Conservation (phyloP, 2,888 invertebrate genomes). For the Villa cingulata region DNA sequence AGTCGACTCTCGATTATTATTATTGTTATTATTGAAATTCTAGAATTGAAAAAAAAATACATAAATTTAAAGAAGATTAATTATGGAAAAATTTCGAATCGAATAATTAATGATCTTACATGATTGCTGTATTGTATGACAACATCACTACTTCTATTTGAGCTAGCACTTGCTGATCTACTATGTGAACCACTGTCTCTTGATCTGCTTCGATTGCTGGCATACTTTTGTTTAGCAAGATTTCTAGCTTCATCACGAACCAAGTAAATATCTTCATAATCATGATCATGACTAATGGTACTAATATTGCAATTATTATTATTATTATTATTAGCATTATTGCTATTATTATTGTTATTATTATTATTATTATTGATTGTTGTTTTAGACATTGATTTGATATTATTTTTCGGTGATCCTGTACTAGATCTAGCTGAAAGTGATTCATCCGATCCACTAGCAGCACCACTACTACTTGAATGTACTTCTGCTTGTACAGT, state of each 20-base stretch:
- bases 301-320: slow-evolving; percentile 7
- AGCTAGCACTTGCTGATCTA: slow-evolving; percentile 50
- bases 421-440: slow-evolving; percentile 42
- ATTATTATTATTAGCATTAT: slow-evolving; percentile 13
- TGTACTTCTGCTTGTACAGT: slow-evolving; percentile 78
- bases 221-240: slow-evolving; percentile 23
- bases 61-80: no score
- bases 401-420: slow-evolving; percentile 27
- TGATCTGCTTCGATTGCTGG: slow-evolving; percentile 41
- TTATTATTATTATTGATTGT: slow-evolving; percentile 18
- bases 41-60: slow-evolving; percentile 11
- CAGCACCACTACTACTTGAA: slow-evolving; percentile 53
- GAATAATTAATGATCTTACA: slow-evolving; percentile 20
- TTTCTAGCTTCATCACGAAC: slow-evolving; percentile 45
- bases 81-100: background rate
- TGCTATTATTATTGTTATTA: slow-evolving; percentile 11
- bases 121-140: slow-evolving; percentile 31
- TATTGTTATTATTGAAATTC: slow-evolving; percentile 31
- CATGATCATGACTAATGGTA: slow-evolving; percentile 42
- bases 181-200: slow-evolving; percentile 63
- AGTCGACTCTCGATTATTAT: slow-evolving; percentile 28
- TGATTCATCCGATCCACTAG: slow-evolving; percentile 47
- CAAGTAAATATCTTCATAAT: slow-evolving; percentile 71
- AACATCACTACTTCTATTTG: slow-evolving; percentile 36
- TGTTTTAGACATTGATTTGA: slow-evolving; percentile 15